Percentiles rank a stretch among this genome's conserved stretches.
Conservation (phyloP, 2,888 invertebrate genomes). For the Seira ritae region DNA sequence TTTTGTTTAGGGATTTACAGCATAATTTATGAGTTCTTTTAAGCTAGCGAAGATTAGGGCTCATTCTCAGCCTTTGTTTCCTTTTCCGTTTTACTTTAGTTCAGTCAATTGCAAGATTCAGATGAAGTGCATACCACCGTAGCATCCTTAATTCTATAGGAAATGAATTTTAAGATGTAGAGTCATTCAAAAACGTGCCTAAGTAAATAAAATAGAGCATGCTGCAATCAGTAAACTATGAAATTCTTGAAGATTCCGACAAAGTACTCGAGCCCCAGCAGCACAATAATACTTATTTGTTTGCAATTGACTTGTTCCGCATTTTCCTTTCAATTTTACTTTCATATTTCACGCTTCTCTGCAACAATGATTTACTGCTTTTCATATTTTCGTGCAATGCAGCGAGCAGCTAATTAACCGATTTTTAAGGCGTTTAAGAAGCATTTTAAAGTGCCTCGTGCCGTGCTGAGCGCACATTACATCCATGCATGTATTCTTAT, state of each 20-base stretch:
- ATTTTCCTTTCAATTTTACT: slow-evolving; percentile 4
- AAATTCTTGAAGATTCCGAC: neutral
- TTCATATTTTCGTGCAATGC: neutral
- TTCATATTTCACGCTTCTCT: neutral
- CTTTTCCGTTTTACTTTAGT: too few species aligned
- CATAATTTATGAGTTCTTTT: too few species aligned
- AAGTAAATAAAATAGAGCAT: neutral
- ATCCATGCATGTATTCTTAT: too few species aligned
- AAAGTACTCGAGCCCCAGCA: too few species aligned
- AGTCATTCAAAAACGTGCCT: neutral
- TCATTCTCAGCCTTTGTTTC: too few species aligned
- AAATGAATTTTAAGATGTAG: neutral
- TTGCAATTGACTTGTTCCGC: neutral
- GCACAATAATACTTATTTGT: neutral
- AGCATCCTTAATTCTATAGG: neutral
- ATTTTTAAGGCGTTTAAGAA: neutral
- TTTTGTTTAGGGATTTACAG: too few species aligned
- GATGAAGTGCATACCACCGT: too few species aligned
- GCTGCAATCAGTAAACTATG: neutral
- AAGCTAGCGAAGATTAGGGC: too few species aligned
- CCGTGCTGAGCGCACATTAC: too few species aligned
- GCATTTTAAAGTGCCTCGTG: neutral
- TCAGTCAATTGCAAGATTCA: neutral
- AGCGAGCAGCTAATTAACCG: neutral
- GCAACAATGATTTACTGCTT: neutral